Conservation (phyloP, 2,113 vertebrate species). For the Abramis brama region DNA sequence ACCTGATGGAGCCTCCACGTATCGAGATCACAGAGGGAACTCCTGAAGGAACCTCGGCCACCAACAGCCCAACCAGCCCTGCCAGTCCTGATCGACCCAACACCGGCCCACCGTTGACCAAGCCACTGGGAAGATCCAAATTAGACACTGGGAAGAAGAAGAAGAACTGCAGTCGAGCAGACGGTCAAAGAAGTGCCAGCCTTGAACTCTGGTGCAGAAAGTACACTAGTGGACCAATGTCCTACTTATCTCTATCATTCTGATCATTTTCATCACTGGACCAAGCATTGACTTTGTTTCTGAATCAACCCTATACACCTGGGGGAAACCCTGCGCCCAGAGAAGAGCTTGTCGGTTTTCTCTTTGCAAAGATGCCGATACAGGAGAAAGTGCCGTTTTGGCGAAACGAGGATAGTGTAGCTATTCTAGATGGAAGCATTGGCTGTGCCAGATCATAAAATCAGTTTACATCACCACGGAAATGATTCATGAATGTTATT, state of each 20-base stretch:
- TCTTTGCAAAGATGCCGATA: slow-evolving; percentile 69
- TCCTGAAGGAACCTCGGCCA: slow-evolving; percentile 66
- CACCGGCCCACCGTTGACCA: slow-evolving; percentile 29
- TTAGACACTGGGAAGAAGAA: slow-evolving; percentile 76
- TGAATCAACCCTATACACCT: slow-evolving; percentile 42
- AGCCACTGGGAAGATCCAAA: slow-evolving; percentile 75
- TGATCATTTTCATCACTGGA: slow-evolving; percentile 68
- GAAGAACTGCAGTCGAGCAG: slow-evolving; percentile 65
- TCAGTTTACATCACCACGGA: slow-evolving; percentile 55
- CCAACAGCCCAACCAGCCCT: slow-evolving; percentile 62
- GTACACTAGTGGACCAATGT: slow-evolving; percentile 83
- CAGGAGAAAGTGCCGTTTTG: slow-evolving; percentile 46
- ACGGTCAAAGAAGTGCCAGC: slow-evolving; percentile 78
- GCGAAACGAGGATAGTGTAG: slow-evolving; percentile 50
- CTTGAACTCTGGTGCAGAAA: slow-evolving; percentile 82
- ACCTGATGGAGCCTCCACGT: slow-evolving; percentile 76
- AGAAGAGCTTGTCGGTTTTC: slow-evolving; percentile 70
- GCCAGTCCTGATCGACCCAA: slow-evolving; percentile 76
- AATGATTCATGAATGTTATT: slow-evolving; percentile 65
- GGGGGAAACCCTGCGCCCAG: slow-evolving; percentile 44
- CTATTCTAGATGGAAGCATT: slow-evolving; percentile 58
- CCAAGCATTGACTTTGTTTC: slow-evolving; percentile 32
- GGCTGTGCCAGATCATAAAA: slow-evolving; percentile 40
- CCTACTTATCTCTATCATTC: slow-evolving; percentile 82
- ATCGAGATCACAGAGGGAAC: slow-evolving; percentile 80